A percentile compares a stretch with the other conserved stretches of the same genome.
phyloP scores from a whole-genome alignment of 2,113 vertebrate genomes.

The Nesoenas mayeri region DNA sequence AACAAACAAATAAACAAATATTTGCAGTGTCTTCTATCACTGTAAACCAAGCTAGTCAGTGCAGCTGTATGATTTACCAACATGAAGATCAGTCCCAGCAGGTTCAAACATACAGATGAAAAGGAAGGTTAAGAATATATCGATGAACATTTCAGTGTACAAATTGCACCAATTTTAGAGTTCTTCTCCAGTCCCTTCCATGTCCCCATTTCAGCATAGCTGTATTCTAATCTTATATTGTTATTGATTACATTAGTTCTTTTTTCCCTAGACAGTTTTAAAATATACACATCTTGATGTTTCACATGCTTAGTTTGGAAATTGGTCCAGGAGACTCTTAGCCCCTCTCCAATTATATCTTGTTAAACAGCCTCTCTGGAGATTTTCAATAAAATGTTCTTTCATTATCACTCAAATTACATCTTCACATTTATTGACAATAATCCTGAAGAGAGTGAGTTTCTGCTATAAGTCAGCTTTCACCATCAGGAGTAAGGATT shows the following conservation, averaged over 20 bases:
- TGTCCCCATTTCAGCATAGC: background rate
- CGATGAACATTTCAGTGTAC: background rate
- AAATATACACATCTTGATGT: slow-evolving; percentile 10
- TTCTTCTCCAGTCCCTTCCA: background rate
- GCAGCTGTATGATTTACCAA: background rate
- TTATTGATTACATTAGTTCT: slow-evolving; percentile 43
- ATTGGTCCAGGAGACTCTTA: slow-evolving; percentile 29
- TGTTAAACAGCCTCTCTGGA: slow-evolving; percentile 36
- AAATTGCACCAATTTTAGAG: background rate
- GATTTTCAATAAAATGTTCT: slow-evolving; percentile 61
- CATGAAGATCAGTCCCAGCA: background rate
- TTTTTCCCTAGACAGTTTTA: background rate
- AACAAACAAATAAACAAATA: background rate
- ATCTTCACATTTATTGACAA: slow-evolving; percentile 32
- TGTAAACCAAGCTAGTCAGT: background rate
- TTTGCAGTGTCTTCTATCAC: background rate
- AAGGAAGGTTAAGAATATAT: background rate
- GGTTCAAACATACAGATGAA: background rate
- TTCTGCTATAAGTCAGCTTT: slow-evolving; percentile 31
- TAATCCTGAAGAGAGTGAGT: background rate
- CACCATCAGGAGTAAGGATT: background rate
- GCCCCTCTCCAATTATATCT: slow-evolving; percentile 53
- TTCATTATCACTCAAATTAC: slow-evolving; percentile 66
- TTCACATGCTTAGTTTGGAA: slow-evolving; percentile 54
- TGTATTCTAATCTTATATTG: background rate